Percentiles rank a stretch among this genome's conserved stretches.
Conservation (phyloP, 2,888 invertebrate species). For the Andricus quercusramuli region DNA sequence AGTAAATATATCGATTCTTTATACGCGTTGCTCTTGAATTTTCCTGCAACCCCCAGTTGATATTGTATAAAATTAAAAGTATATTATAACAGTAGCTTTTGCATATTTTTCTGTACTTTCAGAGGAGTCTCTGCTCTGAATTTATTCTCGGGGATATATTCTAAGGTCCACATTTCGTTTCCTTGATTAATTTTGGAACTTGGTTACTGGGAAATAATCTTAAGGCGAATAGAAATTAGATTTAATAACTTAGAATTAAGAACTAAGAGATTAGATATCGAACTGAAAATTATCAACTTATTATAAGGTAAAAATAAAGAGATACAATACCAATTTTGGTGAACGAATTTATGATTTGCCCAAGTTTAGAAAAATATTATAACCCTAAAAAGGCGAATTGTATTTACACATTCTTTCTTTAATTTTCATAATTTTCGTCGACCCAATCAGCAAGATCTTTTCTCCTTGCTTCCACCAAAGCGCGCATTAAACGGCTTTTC, state of each 20-base stretch:
- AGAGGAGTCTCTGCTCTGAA: background rate
- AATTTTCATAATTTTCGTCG: constrained; percentile 51
- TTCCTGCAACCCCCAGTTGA: constrained; percentile 17
- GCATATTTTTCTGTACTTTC: background rate
- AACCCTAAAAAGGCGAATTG: background rate
- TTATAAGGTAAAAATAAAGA: background rate
- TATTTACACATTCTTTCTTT: constrained; percentile 26
- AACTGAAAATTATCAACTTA: too few relatives aligned
- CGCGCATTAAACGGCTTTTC: constrained; percentile 65
- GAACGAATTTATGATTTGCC: background rate
- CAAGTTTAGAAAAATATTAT: background rate
- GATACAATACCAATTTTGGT: background rate
- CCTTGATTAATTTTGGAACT: background rate
- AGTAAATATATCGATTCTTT: constrained; percentile 36
- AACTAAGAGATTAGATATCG: background rate
- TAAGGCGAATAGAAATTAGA: background rate
- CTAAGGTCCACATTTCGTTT: background rate
- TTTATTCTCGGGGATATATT: background rate
- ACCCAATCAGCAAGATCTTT: constrained; percentile 70
- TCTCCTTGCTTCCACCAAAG: constrained; percentile 68
- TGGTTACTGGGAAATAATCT: background rate
- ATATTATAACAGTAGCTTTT: constrained; percentile 5
- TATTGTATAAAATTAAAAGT: constrained; percentile 13
- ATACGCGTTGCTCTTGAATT: constrained; percentile 42
- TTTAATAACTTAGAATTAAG: background rate